phyloP scores from a whole-genome alignment of 2,113 vertebrate genomes.

The Lanius ludovicianus region DNA sequence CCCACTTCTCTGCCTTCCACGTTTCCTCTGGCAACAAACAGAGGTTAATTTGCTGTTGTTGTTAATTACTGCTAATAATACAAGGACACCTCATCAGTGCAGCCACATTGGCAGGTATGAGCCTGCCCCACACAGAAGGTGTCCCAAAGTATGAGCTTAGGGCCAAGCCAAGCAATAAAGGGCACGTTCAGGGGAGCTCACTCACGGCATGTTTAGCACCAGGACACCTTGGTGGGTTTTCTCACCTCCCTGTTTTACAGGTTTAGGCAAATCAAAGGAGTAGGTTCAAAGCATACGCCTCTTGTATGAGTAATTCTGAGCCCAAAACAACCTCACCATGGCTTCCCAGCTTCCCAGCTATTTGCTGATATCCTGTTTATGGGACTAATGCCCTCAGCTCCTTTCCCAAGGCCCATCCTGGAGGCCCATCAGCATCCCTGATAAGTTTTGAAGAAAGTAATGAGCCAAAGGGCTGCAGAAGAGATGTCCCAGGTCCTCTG shows the following conservation, averaged over 20 bases:
- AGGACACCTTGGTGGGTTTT: rapidly evolving
- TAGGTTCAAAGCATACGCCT: background rate
- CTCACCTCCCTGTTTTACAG: background rate
- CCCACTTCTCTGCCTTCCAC: background rate
- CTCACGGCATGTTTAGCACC: background rate
- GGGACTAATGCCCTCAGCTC: background rate
- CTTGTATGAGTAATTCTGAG: background rate
- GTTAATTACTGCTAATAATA: background rate
- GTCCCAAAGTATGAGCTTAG: background rate
- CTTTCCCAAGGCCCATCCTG: background rate
- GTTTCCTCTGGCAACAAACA: background rate
- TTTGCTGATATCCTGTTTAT: background rate
- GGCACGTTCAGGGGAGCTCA: background rate
- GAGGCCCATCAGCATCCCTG: background rate
- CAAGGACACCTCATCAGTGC: background rate
- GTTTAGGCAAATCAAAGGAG: background rate
- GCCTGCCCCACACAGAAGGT: background rate
- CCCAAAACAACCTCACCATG: background rate
- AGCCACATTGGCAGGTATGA: background rate
- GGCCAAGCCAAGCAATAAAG: background rate
- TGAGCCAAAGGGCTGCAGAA: background rate
- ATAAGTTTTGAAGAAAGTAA: background rate
- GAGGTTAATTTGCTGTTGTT: background rate
- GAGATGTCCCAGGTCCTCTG: background rate
- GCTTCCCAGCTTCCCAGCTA: background rate